Evolutionary conservation across 23 tunicate genomes (phyloP), one percentile per base, ranked within the genome.

Genomic region (Aplidium turbinatum): DNA sequence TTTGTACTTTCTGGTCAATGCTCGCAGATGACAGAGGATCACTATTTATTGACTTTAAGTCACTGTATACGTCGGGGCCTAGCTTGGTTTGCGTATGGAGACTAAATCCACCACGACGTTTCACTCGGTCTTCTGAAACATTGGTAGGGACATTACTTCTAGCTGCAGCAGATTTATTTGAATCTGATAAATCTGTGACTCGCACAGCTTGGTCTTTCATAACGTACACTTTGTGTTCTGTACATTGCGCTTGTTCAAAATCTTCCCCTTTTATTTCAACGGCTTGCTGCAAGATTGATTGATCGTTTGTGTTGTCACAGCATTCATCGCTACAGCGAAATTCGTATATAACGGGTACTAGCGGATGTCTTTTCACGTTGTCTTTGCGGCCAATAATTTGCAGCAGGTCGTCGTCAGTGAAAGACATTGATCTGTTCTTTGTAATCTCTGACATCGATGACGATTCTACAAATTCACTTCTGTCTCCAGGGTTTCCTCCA

Each of bases 391-490:
- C 58, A 25, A 65, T 58, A 46, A 86, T 86, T 18, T 82, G 85
- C 1, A 78, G 69, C 62, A 86, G 33, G 27, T 86, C 93, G 42
- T 78, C 84, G 22, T 86, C 85, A 26, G 93, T 78, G 47, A 86
- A 86, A 18, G 93, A 71, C 71, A 78, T 65, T 7, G 93, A 78
- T 28, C 89, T 4, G 76, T 23, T 47, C 19, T 47, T 47, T 34
- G 29, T 18, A 39, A 47, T 62, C 36, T 13, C 70, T 34, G 13
- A 66, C 24, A 25, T 50, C 18, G 83, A 66, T 21, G 75, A 51
- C 2, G 75, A n/a, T n/a, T n/a, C n/a, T 62, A 4, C 75, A 51
- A 68, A 68, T 16, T 42, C 50, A 16, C 50, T 16, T 42, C 50
- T n/a, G n/a, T n/a, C n/a, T n/a, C n/a, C n/a, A n/a, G n/a, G n/a